These are phyloP conservation scores for Oppia nitens DNA, from an alignment of 1,140 invertebrate species.

Conservation along the genomic window DNA sequence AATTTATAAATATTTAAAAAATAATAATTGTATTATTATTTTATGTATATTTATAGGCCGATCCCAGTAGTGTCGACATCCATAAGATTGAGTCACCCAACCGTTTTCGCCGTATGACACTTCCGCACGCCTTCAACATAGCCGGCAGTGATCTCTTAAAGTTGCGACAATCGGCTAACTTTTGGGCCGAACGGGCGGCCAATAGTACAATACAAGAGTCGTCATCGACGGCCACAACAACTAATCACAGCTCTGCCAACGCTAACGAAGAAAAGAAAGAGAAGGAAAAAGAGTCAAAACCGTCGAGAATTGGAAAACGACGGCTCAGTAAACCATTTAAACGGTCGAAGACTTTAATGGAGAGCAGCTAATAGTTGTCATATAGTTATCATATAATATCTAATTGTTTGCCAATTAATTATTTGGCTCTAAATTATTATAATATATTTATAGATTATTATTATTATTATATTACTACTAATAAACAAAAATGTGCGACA, in stretches of 20 bases:
- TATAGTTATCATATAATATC: too few species aligned
- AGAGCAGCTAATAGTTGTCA: conserved; percentile 11
- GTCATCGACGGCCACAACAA: not conserved
- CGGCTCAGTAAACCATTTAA: conserved; percentile 15
- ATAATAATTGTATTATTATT: too few species aligned
- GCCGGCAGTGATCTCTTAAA: conserved; percentile 14
- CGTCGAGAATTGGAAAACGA: conserved; percentile 13
- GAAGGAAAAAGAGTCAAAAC: conserved; percentile 8
- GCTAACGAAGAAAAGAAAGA: conserved; percentile 8
- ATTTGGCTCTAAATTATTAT: too few species aligned
- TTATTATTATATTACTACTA: too few species aligned
- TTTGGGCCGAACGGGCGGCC: conserved; percentile 13
- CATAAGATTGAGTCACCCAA: conserved; percentile 22
- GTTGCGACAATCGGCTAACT: conserved; percentile 9
- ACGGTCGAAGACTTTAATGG: conserved; percentile 16
- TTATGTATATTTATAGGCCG: conserved; percentile 17
- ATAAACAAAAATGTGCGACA: too few species aligned
- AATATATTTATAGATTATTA: too few species aligned
- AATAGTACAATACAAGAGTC: too few species aligned
- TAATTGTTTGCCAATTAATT: too few species aligned
- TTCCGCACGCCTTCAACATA: conserved; percentile 16
- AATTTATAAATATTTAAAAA: too few species aligned
- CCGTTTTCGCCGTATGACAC: conserved; percentile 20
- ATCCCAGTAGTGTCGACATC: conserved; percentile 21
- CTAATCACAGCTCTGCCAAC: conserved; percentile 3